phyloP scores from a whole-genome alignment of 2,797 vertebrate species.

The Cetoscarus ocellatus region DNA sequence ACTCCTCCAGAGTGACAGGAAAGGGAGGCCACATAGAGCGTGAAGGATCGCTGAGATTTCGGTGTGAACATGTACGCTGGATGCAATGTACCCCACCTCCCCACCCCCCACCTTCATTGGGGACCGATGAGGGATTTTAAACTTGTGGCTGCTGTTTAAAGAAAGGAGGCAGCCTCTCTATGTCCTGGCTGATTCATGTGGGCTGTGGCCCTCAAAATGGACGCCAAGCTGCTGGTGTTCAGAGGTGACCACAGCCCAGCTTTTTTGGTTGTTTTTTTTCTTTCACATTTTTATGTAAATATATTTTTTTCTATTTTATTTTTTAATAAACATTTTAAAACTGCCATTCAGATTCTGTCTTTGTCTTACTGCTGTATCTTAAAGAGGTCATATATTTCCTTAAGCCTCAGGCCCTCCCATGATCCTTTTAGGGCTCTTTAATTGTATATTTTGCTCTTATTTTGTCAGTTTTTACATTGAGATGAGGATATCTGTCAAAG shows the following conservation, averaged over 20 bases:
- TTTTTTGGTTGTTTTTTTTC: slow-evolving; percentile 54
- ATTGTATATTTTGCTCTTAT: too few species aligned
- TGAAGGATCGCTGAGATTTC: slow-evolving; percentile 52
- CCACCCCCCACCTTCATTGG: slow-evolving; percentile 38
- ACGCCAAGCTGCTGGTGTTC: slow-evolving; percentile 60
- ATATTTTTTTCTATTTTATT: slow-evolving; percentile 98
- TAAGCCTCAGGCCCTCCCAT: too few species aligned
- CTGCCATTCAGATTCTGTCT: slow-evolving; percentile 51
- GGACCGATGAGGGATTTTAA: slow-evolving; percentile 81
- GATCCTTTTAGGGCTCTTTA: too few species aligned
- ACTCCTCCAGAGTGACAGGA: slow-evolving; percentile 17
- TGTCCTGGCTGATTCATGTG: slow-evolving; percentile 70
- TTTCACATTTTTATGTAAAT: slow-evolving; percentile 98
- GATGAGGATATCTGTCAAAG: too few species aligned
- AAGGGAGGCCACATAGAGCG: slow-evolving; percentile 21
- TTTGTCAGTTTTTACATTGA: too few species aligned
- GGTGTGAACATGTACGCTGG: slow-evolving; percentile 64
- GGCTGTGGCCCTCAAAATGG: slow-evolving; percentile 67
- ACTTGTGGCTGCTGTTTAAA: slow-evolving; percentile 62
- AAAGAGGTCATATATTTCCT: too few species aligned
- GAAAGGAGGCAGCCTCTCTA: slow-evolving; percentile 47
- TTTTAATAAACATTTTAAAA: slow-evolving; percentile 99
- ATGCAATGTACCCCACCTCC: slow-evolving; percentile 62
- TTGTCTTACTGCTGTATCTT: not conserved
- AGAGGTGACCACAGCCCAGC: slow-evolving; percentile 68